These are phyloP conservation scores for Luscinia luscinia DNA, from an alignment of 2,797 vertebrate genomes.

Conservation along the genomic window DNA sequence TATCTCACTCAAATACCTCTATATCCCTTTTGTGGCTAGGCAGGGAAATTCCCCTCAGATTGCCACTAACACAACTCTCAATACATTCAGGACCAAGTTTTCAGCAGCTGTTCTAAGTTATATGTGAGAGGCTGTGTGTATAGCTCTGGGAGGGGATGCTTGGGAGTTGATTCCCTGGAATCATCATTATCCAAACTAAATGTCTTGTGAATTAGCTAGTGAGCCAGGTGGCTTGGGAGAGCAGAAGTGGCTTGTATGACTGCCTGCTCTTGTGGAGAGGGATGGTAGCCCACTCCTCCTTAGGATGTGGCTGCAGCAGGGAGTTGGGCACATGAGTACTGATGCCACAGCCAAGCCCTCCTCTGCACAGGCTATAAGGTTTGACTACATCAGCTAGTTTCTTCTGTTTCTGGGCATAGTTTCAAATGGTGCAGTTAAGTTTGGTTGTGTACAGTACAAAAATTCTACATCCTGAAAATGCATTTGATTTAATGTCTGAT, in stretches of 20 bases:
- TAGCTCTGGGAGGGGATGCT: background rate
- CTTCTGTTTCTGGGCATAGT: background rate
- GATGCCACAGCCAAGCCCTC: background rate
- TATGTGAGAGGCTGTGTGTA: background rate
- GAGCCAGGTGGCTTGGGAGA: background rate
- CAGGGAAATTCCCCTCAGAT: slow-evolving; percentile 2
- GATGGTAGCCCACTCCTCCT: background rate
- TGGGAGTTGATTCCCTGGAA: background rate
- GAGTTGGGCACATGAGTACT: fast-evolving
- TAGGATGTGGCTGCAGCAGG: background rate
- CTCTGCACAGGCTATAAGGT: background rate
- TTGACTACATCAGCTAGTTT: slow-evolving; percentile 7
- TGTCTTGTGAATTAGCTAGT: background rate
- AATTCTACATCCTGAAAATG: background rate
- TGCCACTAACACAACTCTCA: background rate
- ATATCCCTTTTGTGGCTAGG: background rate
- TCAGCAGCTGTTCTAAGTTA: background rate
- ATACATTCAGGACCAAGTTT: background rate
- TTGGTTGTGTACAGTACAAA: background rate
- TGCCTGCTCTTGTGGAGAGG: background rate
- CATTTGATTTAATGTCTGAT: background rate
- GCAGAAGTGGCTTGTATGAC: background rate
- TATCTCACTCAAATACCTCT: background rate
- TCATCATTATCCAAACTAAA: background rate
- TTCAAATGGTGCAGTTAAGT: slow-evolving; percentile 19